Percentiles rank a stretch among this genome's conserved stretches.
phyloP scores from a whole-genome alignment of 2,113 vertebrate genomes.

The Clarias gariepinus region DNA sequence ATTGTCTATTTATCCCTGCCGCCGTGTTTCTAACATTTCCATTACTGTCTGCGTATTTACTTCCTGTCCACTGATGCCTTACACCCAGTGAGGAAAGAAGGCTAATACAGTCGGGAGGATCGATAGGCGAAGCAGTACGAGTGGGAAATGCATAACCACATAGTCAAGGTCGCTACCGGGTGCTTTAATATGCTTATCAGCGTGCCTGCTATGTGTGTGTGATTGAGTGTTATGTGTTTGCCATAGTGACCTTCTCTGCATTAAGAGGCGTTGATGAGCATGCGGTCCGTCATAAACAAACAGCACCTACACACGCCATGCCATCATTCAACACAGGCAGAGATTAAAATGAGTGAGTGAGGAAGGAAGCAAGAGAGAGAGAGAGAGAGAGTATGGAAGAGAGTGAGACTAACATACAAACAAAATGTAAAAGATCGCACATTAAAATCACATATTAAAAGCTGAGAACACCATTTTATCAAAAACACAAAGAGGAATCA shows the following conservation, averaged over 20 bases:
- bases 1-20: constrained; percentile 29
- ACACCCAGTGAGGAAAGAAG: not conserved
- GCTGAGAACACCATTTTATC: constrained; percentile 2
- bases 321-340: constrained; percentile 29
- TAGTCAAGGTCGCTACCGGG: constrained; percentile 34
- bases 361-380: not conserved
- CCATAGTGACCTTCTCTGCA: constrained; percentile 49
- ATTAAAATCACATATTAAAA: constrained; percentile 9
- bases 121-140: constrained; percentile 14
- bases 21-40: constrained; percentile 9
- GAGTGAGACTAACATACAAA: not conserved
- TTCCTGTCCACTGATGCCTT: constrained; percentile 23
- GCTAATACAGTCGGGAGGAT: constrained; percentile 19
- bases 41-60: constrained; percentile 9
- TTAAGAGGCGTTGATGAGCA: constrained; percentile 52
- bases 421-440: not conserved
- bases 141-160: constrained; percentile 29
- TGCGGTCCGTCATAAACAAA: constrained; percentile 48
- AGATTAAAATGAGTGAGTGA: constrained; percentile 23
- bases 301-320: constrained; percentile 32
- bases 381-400: not conserved
- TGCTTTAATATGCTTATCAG: constrained; percentile 47
- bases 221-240: constrained; percentile 45
- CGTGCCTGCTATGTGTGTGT: constrained; percentile 10
- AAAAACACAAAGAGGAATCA: constrained; percentile 22